Evolutionary conservation across 2,888 invertebrate species (phyloP).

Genomic region (Stenurella melanura): DNA sequence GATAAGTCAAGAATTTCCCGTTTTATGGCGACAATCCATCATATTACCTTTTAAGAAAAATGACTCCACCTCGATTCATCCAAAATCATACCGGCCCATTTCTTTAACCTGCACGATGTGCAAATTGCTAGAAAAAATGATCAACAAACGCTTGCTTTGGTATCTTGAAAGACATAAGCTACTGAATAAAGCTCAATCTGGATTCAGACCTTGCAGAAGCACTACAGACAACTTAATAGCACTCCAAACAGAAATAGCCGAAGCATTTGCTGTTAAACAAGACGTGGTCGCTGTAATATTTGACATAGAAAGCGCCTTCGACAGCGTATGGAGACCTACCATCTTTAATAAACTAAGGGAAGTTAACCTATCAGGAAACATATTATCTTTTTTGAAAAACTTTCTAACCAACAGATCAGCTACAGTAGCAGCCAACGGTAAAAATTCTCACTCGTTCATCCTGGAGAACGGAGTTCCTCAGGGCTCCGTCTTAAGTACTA

Average conservation of each 20-base stretch:
- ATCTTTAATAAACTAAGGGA: too few species aligned
- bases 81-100: slow-evolving; percentile 12
- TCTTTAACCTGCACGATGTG: slow-evolving; percentile 12
- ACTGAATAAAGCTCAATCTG: slow-evolving; percentile 6
- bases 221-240: background rate
- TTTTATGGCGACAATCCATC: slow-evolving; percentile 22
- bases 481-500: too few species aligned
- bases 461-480: too few species aligned
- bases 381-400: background rate
- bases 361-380: background rate
- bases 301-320: background rate
- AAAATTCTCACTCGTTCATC: too few species aligned
- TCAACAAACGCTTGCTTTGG: slow-evolving; percentile 8
- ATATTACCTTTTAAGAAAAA: slow-evolving; percentile 33
- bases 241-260: background rate
- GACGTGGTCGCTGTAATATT: background rate
- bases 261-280: background rate
- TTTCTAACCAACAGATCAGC: too few species aligned
- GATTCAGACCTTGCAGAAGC: slow-evolving; percentile 9
- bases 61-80: background rate
- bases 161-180: background rate
- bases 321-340: background rate
- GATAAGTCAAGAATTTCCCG: slow-evolving; percentile 27
- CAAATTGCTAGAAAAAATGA: slow-evolving; percentile 8
- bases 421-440: too few species aligned